These are phyloP conservation scores for Mugil cephalus DNA, from an alignment of 2,113 vertebrate species.

Conservation along the genomic window DNA sequence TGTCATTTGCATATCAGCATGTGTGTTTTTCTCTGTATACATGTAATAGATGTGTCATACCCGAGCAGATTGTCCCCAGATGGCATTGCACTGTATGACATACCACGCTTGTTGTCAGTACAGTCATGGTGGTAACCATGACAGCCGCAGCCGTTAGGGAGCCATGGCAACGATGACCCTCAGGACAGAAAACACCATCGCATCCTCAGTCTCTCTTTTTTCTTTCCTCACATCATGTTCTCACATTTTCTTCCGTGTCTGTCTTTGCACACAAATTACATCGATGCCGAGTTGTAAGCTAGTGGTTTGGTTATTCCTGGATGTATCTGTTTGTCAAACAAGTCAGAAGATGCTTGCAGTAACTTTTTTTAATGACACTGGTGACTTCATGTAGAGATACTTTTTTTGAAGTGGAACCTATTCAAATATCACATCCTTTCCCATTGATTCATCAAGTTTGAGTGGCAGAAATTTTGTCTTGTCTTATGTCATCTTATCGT, in stretches of 20 bases:
- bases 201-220: background rate
- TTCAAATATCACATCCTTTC: too few species aligned
- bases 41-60: constrained; percentile 10
- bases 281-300: background rate
- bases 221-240: background rate
- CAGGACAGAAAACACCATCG: constrained; percentile 22
- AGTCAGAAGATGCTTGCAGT: too few species aligned
- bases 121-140: constrained; percentile 65
- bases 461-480: too few species aligned
- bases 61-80: constrained; percentile 54
- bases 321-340: too few species aligned
- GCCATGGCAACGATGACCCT: constrained; percentile 8
- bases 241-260: background rate
- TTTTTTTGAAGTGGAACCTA: too few species aligned
- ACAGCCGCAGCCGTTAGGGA: constrained; percentile 40
- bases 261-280: background rate
- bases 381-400: too few species aligned
- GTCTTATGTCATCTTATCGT: too few species aligned
- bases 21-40: too few species aligned
- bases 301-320: background rate
- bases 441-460: too few species aligned
- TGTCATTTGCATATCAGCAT: too few species aligned
- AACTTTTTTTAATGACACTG: too few species aligned
- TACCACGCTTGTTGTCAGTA: constrained; percentile 57
- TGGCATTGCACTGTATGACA: constrained; percentile 20